Base-by-base conservation (phyloP, 2,888 invertebrate genomes). In the Trichopoda pennipes region DNA sequence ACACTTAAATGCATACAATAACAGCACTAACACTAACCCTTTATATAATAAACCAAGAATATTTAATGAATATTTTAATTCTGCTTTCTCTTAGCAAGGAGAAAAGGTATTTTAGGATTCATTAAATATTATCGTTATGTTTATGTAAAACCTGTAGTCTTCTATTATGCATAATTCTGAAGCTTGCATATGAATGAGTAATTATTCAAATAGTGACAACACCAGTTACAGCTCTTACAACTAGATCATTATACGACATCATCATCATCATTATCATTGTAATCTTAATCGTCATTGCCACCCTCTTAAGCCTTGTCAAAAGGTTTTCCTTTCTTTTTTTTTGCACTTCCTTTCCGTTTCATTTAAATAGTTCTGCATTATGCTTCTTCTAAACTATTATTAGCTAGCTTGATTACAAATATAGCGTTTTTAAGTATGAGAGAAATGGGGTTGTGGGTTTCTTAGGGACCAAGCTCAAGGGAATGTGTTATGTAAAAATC, bases 321-420 rank as follows among this genome's bases (percentile, higher is more conserved):
- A 61, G 7, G 42, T 60, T 56, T 58, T 69, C 51, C 64, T 49
- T n/a, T 42, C 32, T 23, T 51, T 23, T 44, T n/a, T 28, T 73
- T 85, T 86, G 84, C 85, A 85, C 83, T 51, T 79, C 21, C 63
- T 58, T 60, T 61, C 21, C 51, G 49, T 69, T 78, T 55, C 14
- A 23, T 44, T 56, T 61, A 23, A 55, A 55, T 16, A 76, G 44
- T 38, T 63, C 17, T 66, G 73, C 56, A 56, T 78, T 12, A 38
- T 1, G 3, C 35, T 38, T 42, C 9, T 14, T 60, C 23, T 38
- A 32, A 66, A 51, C 74, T 75, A 56, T 75, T 79, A 82, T 75
- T 75, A 79, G 78, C 75, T 75, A 79, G 78, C 75, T 49, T 66
- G 63, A 79, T 78, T 78, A 70, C 61, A 70, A 74, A 70, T 78